phyloP scores from a whole-genome alignment of 2,888 invertebrate species.

The Sicus ferrugineus region DNA sequence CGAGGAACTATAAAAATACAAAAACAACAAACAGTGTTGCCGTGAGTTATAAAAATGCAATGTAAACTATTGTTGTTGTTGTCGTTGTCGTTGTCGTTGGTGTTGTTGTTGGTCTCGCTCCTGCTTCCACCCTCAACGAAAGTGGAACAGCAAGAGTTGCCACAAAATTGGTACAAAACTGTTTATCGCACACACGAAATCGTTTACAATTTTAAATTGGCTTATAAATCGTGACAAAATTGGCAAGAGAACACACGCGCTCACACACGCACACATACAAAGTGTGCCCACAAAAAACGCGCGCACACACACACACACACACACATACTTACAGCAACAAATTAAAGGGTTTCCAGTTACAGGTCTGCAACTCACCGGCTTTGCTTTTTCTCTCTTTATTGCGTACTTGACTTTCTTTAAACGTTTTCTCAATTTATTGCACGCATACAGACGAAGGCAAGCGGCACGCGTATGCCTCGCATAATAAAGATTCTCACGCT shows the following conservation, averaged over 20 bases:
- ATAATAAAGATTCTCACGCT: no score
- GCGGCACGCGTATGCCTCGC: neutral
- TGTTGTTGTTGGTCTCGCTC: neutral
- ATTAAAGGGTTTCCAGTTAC: neutral
- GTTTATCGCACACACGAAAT: neutral
- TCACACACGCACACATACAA: neutral
- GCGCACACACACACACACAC: conserved; percentile 1
- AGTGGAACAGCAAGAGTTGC: neutral
- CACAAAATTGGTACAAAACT: neutral
- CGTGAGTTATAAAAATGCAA: no score
- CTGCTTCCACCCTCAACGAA: neutral
- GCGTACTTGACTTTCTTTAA: neutral
- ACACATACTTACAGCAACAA: neutral
- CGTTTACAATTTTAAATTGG: conserved; percentile 1
- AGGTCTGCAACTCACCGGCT: neutral
- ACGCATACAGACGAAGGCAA: neutral
- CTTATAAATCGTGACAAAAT: neutral
- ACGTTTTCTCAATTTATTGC: neutral
- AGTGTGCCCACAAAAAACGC: neutral
- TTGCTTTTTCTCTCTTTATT: neutral
- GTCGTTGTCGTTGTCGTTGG: neutral
- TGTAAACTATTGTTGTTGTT: neutral
- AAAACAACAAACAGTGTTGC: neutral
- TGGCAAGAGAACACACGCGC: neutral
- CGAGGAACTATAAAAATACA: no score